Evolutionary conservation across 2,888 invertebrate genomes (phyloP).

Genomic region (Calameuta idolon): DNA sequence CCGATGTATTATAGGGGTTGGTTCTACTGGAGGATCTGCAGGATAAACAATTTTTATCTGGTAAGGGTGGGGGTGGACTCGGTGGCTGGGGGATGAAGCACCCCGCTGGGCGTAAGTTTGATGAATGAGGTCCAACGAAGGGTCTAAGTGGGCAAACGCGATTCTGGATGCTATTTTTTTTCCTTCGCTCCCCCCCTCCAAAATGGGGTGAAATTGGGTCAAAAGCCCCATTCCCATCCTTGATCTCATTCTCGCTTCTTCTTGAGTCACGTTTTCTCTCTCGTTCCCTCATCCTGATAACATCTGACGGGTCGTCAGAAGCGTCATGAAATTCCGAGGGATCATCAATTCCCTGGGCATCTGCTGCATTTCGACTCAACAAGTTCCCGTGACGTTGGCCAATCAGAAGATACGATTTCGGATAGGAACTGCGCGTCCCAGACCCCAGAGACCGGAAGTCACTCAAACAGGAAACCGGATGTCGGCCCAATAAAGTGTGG

Average conservation of each 20-base stretch:
- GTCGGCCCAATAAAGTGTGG: not conserved
- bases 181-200: too few species aligned
- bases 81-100: not conserved
- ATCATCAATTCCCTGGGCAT: not conserved
- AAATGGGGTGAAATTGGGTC: not conserved
- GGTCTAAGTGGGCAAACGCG: not conserved
- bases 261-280: not conserved
- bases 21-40: constrained; percentile 20
- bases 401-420: not conserved
- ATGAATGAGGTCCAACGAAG: not conserved
- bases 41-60: constrained; percentile 28
- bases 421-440: not conserved
- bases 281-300: not conserved
- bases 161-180: not conserved
- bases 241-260: not conserved
- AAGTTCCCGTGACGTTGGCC: not conserved
- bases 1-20: not conserved
- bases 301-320: not conserved
- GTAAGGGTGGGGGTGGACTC: not conserved
- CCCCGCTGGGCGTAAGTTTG: not conserved
- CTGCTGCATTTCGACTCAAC: not conserved
- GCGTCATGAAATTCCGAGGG: not conserved
- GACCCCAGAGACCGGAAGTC: not conserved
- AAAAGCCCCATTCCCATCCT: not conserved
- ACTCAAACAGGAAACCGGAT: not conserved